These are phyloP conservation scores for Labeo catla DNA, from an alignment of 2,113 vertebrate genomes.

Conservation along the genomic window DNA sequence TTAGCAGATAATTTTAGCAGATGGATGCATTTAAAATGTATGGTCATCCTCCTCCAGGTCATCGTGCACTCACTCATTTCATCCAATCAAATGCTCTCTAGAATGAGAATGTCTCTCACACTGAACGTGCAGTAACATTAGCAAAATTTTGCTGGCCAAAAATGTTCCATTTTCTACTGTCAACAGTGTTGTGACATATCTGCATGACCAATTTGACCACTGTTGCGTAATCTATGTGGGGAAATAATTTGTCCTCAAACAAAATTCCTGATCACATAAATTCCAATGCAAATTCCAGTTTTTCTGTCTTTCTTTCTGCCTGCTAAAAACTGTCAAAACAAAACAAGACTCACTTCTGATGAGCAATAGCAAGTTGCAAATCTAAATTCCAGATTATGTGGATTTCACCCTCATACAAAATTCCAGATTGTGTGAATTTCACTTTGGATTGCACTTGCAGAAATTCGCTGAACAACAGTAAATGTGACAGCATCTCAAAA, in stretches of 20 bases:
- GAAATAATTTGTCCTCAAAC: neutral
- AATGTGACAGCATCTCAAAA: too few relatives aligned
- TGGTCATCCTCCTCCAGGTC: neutral
- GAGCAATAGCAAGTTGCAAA: too few relatives aligned
- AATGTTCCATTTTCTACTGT: neutral
- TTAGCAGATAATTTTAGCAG: slow-evolving; percentile 22
- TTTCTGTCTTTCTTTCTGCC: too few relatives aligned
- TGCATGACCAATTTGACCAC: neutral
- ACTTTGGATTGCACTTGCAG: too few relatives aligned
- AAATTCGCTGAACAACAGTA: too few relatives aligned
- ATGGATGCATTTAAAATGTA: neutral
- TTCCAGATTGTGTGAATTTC: too few relatives aligned
- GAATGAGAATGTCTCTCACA: neutral
- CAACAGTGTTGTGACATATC: neutral
- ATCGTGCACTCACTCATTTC: neutral
- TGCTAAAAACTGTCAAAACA: too few relatives aligned
- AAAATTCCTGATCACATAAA: neutral
- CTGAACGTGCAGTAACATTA: neutral
- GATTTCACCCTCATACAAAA: too few relatives aligned
- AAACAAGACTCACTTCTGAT: too few relatives aligned
- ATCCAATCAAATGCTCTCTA: neutral
- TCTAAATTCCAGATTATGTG: too few relatives aligned
- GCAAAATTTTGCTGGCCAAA: neutral
- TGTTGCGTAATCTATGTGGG: neutral
- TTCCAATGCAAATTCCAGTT: too few relatives aligned